These are phyloP conservation scores for Mugil cephalus DNA, from an alignment of 2,113 vertebrate genomes.

Conservation along the genomic window DNA sequence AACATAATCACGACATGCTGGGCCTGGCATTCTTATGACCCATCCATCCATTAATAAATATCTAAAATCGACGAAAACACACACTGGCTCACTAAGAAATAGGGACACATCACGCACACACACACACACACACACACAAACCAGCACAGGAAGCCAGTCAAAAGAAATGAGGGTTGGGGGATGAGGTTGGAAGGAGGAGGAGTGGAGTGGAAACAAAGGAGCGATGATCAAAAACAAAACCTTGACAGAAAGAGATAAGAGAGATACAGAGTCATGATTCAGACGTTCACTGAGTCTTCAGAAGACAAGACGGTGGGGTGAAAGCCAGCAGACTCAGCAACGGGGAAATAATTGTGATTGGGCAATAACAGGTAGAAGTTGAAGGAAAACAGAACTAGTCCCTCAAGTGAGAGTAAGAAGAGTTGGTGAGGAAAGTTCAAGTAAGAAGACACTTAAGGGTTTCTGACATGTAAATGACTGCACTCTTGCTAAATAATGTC, in stretches of 20 bases:
- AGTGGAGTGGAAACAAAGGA: slow-evolving; percentile 72
- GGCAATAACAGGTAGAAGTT: slow-evolving; percentile 49
- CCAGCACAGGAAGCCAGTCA: slow-evolving; percentile 23
- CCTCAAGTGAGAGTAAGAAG: slow-evolving; percentile 24
- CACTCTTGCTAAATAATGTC: slow-evolving; percentile 21
- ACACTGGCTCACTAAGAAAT: slow-evolving; percentile 1
- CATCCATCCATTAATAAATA: slow-evolving; percentile 10
- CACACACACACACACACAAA: slow-evolving; percentile 12
- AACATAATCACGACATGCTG: background rate
- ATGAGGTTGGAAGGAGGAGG: slow-evolving; percentile 75
- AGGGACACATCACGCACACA: slow-evolving; percentile 23
- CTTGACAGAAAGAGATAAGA: slow-evolving; percentile 75
- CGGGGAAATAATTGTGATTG: slow-evolving; percentile 43
- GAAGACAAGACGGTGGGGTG: slow-evolving; percentile 47
- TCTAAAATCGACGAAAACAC: background rate
- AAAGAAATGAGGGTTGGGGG: slow-evolving; percentile 36
- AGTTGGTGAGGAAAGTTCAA: background rate
- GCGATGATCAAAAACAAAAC: slow-evolving; percentile 80
- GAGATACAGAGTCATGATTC: slow-evolving; percentile 75
- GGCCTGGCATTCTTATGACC: background rate
- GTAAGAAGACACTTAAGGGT: slow-evolving; percentile 20
- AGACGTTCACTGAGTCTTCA: slow-evolving; percentile 57
- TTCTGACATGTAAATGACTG: slow-evolving; percentile 34
- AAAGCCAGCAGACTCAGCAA: slow-evolving; percentile 65
- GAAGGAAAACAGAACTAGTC: slow-evolving; percentile 28